Base-by-base conservation (phyloP, 2,888 invertebrate species). In the Ochropleura plecta region DNA sequence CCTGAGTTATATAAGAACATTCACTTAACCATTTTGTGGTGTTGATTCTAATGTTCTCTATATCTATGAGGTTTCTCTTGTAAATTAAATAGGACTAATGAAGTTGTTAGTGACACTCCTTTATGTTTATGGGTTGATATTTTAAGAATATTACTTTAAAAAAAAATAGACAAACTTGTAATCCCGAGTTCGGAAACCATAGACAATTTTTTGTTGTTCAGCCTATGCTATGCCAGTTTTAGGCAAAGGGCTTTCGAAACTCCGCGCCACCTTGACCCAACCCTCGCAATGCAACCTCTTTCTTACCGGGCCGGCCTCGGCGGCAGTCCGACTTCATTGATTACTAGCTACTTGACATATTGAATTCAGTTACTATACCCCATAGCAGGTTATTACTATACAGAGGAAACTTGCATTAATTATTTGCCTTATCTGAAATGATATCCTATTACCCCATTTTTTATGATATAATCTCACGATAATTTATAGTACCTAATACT, bases 391-490 rank as follows among this genome's bases (percentile, higher is more conserved):
- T 57, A 49, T 59, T 10, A 40, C 3, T 44, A 72, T 60, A 8
- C 51, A 69, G 20, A 40, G 51, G 40, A 16, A 71, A 67, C 48
- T 46, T 55, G 60, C 51, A 63, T 66, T 79, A 3, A 73, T 70
- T 16, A 70, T 48, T 65, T n/a, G 5, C n/a, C 60, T 79, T 79
- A 81, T 79, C 81, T 75, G 18, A 51, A 51, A 67, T 64, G 18
- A 49, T 77, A 59, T 66, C 16, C n/a, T 62, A 60, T 78, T 73
- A 73, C 73, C 46, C 70, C 78, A 82, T 65, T n/a, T 16, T 12
- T n/a, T 53, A 46, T 70, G 68, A 55, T 66, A 80, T 77, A 73
- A 78, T 78, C 42, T 62, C n/a, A 51, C 1, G 51, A 64, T 59
- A 68, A 48, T 55, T 76, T 53, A 5, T 79, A 59, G 53, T 57